These are phyloP conservation scores for Apeira syringaria DNA, from an alignment of 2,888 invertebrate genomes.

Conservation along the genomic window DNA sequence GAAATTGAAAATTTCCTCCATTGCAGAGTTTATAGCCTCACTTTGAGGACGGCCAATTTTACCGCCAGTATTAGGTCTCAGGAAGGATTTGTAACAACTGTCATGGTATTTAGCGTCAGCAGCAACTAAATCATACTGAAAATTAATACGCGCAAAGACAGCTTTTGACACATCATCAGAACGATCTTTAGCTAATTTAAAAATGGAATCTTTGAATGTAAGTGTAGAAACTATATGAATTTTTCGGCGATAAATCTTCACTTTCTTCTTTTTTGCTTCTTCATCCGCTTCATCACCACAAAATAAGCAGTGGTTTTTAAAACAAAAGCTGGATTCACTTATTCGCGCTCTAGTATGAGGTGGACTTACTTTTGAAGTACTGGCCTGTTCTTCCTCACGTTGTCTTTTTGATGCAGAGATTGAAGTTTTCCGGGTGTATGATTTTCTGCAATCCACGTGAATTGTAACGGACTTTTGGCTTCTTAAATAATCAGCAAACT, in stretches of 20 bases:
- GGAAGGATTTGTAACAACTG: neutral
- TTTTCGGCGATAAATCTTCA: neutral
- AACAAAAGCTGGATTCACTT: neutral
- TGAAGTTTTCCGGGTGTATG: neutral
- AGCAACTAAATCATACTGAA: neutral
- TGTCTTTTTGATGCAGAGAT: neutral
- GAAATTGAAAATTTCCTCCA: no score
- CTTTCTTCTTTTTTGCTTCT: neutral
- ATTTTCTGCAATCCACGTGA: neutral
- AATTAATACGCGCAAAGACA: neutral
- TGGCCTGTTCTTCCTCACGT: neutral
- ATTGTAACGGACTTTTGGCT: neutral
- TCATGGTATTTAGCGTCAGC: neutral
- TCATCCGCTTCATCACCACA: neutral
- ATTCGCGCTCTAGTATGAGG: neutral
- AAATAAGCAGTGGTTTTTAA: neutral
- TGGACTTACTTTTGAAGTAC: neutral
- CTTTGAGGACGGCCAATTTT: neutral
- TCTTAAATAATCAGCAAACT: neutral
- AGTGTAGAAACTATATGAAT: neutral
- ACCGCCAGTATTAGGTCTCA: neutral
- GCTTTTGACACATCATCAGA: neutral
- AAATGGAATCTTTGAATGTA: neutral
- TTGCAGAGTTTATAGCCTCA: neutral
- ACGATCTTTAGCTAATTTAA: neutral